phyloP scores from a whole-genome alignment of 1,140 invertebrate genomes.

The Drosophila guanche region DNA sequence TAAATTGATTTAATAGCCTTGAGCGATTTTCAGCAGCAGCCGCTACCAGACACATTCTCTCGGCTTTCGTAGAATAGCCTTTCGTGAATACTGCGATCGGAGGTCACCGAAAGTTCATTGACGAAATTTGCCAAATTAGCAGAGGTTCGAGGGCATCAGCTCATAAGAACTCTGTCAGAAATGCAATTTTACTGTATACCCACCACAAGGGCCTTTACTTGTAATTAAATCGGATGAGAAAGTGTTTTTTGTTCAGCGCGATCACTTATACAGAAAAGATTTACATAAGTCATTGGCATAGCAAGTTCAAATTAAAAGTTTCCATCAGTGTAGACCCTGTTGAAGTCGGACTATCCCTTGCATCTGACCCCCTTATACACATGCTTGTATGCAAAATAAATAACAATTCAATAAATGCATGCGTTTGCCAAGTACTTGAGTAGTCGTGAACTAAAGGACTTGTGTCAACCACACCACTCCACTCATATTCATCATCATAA shows the following conservation, averaged over 20 bases:
- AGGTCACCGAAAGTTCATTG: conserved; percentile 55
- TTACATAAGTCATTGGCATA: too few species aligned
- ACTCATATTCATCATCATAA: conserved; percentile 19
- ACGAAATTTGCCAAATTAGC: conserved; percentile 47
- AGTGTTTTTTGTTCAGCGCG: too few species aligned
- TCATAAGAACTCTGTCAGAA: conserved; percentile 4
- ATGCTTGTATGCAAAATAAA: conserved; percentile 17
- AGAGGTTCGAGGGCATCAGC: conserved; percentile 15
- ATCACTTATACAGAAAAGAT: too few species aligned
- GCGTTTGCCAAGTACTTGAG: conserved; percentile 42
- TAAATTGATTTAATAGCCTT: conserved; percentile 80
- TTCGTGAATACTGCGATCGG: conserved; percentile 61
- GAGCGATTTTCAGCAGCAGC: conserved; percentile 69
- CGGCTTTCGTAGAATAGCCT: conserved; percentile 37
- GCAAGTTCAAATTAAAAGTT: neutral
- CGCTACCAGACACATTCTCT: conserved; percentile 42
- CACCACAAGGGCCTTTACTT: neutral
- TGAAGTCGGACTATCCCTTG: neutral
- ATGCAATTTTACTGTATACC: conserved; percentile 25
- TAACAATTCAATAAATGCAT: conserved; percentile 26
- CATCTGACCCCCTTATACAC: conserved; percentile 23
- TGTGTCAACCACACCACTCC: conserved; percentile 25
- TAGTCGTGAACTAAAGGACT: conserved; percentile 16
- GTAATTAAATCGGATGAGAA: neutral
- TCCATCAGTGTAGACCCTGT: neutral